These are phyloP conservation scores for Neodon shergylaensis DNA, from an alignment of 2,113 vertebrate genomes.

Conservation along the genomic window DNA sequence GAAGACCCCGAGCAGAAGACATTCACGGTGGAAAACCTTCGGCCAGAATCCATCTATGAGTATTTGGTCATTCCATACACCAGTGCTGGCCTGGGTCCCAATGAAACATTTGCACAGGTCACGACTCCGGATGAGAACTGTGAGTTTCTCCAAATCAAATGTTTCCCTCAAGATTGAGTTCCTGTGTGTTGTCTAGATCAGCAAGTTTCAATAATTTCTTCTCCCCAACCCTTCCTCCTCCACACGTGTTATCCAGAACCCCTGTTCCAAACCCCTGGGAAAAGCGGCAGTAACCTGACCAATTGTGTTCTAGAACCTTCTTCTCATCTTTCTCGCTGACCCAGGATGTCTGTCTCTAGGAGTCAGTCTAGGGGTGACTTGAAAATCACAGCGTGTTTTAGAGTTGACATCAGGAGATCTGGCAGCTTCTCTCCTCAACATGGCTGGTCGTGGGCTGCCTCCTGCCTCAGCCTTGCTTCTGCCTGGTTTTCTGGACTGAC, in stretches of 20 bases:
- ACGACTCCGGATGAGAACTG: slow-evolving; percentile 70
- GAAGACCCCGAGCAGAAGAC: slow-evolving; percentile 80
- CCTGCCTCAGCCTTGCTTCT: not conserved
- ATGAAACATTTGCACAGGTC: slow-evolving; percentile 54
- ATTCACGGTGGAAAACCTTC: slow-evolving; percentile 73
- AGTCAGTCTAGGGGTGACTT: not conserved
- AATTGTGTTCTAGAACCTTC: not conserved
- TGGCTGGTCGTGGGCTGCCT: not conserved
- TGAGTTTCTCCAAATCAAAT: slow-evolving; percentile 77
- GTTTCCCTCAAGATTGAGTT: not conserved
- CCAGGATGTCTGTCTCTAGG: not conserved
- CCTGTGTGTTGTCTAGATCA: not conserved
- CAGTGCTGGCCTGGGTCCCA: slow-evolving; percentile 72
- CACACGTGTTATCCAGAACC: not conserved
- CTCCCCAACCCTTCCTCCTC: not conserved
- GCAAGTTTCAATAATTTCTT: not conserved
- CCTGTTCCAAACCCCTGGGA: not conserved
- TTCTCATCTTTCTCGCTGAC: not conserved
- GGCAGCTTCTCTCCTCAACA: not conserved
- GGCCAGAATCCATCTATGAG: slow-evolving; percentile 80
- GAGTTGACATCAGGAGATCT: not conserved
- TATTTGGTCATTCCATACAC: slow-evolving; percentile 80
- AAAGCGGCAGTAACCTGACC: not conserved
- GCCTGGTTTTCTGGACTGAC: not conserved
- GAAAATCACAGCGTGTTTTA: not conserved